phyloP scores from a whole-genome alignment of 2,888 invertebrate genomes.

The Drosophila demipolita region DNA sequence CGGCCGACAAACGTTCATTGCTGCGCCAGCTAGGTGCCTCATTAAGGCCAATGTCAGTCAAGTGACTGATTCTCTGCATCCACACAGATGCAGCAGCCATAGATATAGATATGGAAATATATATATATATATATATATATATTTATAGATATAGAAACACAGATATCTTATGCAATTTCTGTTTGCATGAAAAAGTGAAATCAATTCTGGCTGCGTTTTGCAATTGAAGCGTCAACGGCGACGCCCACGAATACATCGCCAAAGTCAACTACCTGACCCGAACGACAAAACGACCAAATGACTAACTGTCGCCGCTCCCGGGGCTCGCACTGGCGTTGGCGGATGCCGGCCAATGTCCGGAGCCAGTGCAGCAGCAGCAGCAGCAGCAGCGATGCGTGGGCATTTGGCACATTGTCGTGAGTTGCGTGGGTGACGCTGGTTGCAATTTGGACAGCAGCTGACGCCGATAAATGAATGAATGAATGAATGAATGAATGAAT shows the following conservation, averaged over 20 bases:
- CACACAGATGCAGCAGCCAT: constrained; percentile 21
- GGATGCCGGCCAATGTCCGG: constrained; percentile 45
- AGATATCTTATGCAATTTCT: constrained; percentile 52
- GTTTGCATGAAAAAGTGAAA: constrained; percentile 66
- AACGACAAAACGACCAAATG: constrained; percentile 24
- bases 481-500: background rate
- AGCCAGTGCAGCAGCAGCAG: constrained; percentile 13
- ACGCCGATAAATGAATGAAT: constrained; percentile 7
- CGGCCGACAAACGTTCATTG: background rate
- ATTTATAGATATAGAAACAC: constrained; percentile 15
- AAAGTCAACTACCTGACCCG: constrained; percentile 33
- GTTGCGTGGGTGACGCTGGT: constrained; percentile 46
- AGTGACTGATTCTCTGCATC: constrained; percentile 66
- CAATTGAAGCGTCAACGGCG: constrained; percentile 69
- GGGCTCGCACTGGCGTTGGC: constrained; percentile 13
- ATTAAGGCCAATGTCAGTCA: constrained; percentile 77
- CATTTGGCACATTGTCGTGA: constrained; percentile 53
- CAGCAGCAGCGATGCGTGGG: constrained; percentile 43
- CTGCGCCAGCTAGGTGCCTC: constrained; percentile 58
- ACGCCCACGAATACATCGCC: constrained; percentile 44
- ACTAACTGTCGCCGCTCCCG: constrained; percentile 24
- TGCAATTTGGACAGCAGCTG: constrained; percentile 41
- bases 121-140: constrained; percentile 7
- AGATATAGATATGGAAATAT: constrained; percentile 7
- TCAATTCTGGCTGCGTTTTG: constrained; percentile 72